Percentiles rank a stretch among this genome's conserved stretches.
phyloP scores from a whole-genome alignment of 2,113 vertebrate genomes.

The Caretta caretta region DNA sequence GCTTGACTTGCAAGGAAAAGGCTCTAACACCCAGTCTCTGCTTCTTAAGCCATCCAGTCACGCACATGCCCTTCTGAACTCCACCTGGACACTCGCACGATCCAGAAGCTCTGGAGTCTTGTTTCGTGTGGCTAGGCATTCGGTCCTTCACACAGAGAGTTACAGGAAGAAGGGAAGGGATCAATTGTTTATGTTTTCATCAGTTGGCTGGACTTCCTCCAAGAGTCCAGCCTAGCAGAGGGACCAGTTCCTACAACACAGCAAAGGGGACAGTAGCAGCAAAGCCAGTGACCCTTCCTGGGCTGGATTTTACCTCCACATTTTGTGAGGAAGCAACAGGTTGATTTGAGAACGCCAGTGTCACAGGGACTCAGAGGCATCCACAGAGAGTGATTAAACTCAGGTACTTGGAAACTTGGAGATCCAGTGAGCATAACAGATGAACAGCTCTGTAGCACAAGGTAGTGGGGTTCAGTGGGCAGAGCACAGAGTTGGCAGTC shows the following conservation, averaged over 20 bases:
- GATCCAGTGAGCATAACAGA: neutral
- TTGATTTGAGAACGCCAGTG: neutral
- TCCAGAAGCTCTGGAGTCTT: too few relatives aligned
- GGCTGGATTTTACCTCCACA: neutral
- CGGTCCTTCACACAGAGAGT: too few relatives aligned
- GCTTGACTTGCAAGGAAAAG: neutral
- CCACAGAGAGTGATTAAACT: neutral
- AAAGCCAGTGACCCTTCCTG: neutral
- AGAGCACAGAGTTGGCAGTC: neutral
- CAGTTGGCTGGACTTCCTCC: too few relatives aligned
- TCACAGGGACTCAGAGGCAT: neutral
- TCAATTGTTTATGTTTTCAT: too few relatives aligned
- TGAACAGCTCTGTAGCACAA: neutral
- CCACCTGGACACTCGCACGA: too few relatives aligned
- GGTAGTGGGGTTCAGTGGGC: neutral
- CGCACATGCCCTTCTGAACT: neutral
- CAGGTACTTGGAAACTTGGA: neutral
- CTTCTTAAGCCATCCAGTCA: neutral
- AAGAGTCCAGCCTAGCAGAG: neutral
- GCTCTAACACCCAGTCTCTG: neutral
- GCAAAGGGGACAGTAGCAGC: neutral
- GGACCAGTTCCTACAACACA: neutral
- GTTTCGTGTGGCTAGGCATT: too few relatives aligned
- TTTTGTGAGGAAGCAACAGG: neutral
- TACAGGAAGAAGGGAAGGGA: too few relatives aligned